Conservation (phyloP, 2,797 vertebrate genomes). For the Ambastaia sidthimunki region DNA sequence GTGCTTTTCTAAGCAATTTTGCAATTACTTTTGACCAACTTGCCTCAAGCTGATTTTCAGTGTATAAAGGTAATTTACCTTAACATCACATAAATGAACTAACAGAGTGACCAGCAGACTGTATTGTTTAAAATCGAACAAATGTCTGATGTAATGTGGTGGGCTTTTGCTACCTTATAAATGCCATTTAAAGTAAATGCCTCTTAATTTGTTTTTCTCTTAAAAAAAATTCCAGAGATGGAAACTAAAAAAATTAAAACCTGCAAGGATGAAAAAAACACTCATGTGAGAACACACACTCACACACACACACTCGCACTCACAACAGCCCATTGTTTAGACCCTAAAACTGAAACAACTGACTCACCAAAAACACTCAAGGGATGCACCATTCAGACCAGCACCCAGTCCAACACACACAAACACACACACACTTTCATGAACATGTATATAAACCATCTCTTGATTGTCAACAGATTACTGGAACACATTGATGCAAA, state of each 20-base stretch:
- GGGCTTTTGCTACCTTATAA: no score
- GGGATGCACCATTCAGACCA: slow-evolving; percentile 72
- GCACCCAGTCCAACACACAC: slow-evolving; percentile 30
- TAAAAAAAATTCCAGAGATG: no score
- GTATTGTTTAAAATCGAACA: no score
- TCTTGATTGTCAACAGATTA: neutral
- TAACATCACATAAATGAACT: neutral
- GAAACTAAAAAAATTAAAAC: neutral
- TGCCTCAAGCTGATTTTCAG: neutral
- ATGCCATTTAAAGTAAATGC: no score
- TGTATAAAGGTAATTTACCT: neutral
- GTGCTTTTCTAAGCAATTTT: neutral
- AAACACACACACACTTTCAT: neutral
- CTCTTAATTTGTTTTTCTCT: no score
- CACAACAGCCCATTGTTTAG: slow-evolving; percentile 68
- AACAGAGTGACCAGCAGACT: neutral
- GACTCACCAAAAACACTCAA: slow-evolving; percentile 75
- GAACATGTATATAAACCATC: slow-evolving; percentile 13
- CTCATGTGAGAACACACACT: slow-evolving; percentile 34
- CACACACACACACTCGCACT: slow-evolving; percentile 44
- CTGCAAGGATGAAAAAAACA: slow-evolving; percentile 41
- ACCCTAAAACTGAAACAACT: slow-evolving; percentile 75
- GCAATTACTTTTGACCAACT: neutral
- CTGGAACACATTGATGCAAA: slow-evolving; percentile 14
- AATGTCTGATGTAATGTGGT: no score